phyloP scores from a whole-genome alignment of 2,113 vertebrate species.

The Desmodus rotundus region DNA sequence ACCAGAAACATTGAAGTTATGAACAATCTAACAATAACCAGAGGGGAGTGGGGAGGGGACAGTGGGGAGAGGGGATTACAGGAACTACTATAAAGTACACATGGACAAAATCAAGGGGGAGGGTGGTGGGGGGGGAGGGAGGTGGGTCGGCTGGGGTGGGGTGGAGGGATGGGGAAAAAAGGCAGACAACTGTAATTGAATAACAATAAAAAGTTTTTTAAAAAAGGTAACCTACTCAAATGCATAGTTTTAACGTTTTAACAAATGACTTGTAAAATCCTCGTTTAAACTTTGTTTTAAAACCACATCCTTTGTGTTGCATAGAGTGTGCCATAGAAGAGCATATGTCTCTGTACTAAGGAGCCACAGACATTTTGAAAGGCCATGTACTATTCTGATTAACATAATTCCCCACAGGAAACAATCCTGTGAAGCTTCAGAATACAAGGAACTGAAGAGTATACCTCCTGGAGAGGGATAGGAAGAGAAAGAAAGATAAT shows the following conservation, averaged over 20 bases:
- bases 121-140: no score
- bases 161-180: no score
- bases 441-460: conserved; percentile 35
- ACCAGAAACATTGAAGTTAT: no score
- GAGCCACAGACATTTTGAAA: not conserved
- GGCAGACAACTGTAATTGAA: no score
- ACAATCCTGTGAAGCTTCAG: conserved; percentile 7
- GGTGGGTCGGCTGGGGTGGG: no score
- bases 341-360: not conserved
- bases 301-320: not conserved
- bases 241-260: not conserved
- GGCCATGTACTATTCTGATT: not conserved
- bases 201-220: no score
- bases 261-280: not conserved
- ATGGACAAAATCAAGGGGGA: no score
- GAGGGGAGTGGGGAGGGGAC: no score
- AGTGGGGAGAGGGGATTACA: no score
- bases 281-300: not conserved
- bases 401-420: not conserved
- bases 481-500: conserved; percentile 20
- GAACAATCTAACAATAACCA: no score
- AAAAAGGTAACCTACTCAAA: not conserved
- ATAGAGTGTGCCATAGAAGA: not conserved
- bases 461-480: not conserved
- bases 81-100: no score